These are phyloP conservation scores for Intellagama lesueurii DNA, from an alignment of 2,797 vertebrate genomes.

Conservation along the genomic window DNA sequence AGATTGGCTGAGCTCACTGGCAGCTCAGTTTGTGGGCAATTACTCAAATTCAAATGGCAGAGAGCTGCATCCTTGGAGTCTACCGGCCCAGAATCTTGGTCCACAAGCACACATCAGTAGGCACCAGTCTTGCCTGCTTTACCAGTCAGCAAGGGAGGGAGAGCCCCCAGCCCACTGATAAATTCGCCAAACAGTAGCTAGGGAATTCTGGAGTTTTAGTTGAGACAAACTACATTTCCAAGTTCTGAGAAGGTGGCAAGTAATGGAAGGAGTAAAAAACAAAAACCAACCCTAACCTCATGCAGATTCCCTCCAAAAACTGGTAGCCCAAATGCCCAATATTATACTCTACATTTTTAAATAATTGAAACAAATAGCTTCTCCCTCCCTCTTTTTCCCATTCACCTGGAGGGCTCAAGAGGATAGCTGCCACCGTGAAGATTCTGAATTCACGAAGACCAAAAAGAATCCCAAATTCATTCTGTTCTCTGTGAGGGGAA, in stretches of 20 bases:
- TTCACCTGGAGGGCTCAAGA: not conserved
- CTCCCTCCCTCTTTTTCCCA: not conserved
- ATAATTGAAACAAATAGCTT: not conserved
- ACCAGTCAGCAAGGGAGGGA: not conserved
- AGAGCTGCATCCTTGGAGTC: not conserved
- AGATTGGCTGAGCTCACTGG: not conserved
- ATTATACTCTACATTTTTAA: not conserved
- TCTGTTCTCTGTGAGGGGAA: not conserved
- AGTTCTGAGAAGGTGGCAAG: too few species aligned
- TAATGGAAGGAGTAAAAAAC: not conserved
- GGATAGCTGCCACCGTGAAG: constrained; percentile 16
- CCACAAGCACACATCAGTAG: not conserved
- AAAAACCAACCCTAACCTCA: not conserved
- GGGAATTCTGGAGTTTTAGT: not conserved
- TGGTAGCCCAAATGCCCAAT: not conserved
- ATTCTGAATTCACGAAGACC: not conserved
- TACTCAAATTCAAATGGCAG: not conserved
- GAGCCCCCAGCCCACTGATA: too few species aligned
- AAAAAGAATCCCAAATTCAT: constrained; percentile 31
- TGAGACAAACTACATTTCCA: too few species aligned
- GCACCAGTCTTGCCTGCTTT: not conserved
- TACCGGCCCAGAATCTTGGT: not conserved
- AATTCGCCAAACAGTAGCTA: too few species aligned
- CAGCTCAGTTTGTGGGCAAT: not conserved
- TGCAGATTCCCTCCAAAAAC: not conserved